Percentiles rank a stretch among this genome's conserved stretches.
phyloP scores from a whole-genome alignment of 2,113 vertebrate genomes.

The Oreochromis aureus region DNA sequence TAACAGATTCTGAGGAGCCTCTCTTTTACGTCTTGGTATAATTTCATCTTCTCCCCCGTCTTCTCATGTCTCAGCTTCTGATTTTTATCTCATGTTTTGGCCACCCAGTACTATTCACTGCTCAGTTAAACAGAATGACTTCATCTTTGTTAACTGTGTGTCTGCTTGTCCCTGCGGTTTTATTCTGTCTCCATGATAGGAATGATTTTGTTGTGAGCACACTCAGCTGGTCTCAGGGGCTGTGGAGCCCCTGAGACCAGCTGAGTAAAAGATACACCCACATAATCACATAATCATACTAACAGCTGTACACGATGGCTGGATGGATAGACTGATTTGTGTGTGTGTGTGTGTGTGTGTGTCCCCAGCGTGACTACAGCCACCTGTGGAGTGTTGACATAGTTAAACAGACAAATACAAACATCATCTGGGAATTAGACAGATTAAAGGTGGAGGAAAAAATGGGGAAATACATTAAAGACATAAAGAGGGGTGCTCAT shows the following conservation, averaged over 20 bases:
- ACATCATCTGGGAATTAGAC: neutral
- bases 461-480: neutral
- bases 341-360: neutral
- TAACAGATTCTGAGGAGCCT: neutral
- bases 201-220: constrained; percentile 32
- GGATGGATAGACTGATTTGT: constrained; percentile 4
- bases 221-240: constrained; percentile 24
- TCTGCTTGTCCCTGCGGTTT: neutral
- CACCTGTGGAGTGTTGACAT: constrained; percentile 60
- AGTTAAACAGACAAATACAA: constrained; percentile 2
- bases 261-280: neutral
- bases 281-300: constrained; percentile 28
- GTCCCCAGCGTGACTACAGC: neutral
- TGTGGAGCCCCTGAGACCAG: constrained; percentile 1
- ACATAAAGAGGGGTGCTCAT: neutral
- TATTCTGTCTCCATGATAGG: constrained; percentile 9
- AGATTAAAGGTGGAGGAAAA: neutral
- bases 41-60: neutral
- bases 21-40: neutral
- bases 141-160: neutral
- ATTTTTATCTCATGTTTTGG: neutral
- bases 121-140: neutral
- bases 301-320: constrained; percentile 37
- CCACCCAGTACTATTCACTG: neutral
- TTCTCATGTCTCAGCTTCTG: neutral